Percentiles rank a stretch among this genome's conserved stretches.
phyloP scores from a whole-genome alignment of 2,888 invertebrate species.

The Orthosia gracilis region DNA sequence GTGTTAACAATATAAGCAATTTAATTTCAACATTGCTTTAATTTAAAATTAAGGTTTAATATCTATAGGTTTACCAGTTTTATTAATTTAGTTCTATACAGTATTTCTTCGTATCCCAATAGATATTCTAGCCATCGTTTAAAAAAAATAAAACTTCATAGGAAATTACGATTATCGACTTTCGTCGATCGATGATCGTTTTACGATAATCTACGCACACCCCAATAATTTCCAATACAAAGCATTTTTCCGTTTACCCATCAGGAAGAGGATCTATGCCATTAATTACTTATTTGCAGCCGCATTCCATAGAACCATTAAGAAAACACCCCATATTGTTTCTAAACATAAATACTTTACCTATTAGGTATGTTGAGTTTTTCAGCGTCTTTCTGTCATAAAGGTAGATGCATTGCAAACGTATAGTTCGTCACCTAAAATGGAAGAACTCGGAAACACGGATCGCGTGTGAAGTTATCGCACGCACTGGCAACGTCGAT shows the following conservation, averaged over 20 bases:
- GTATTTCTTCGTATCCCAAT: background rate
- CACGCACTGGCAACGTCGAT: slow-evolving; percentile 57
- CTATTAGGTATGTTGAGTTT: slow-evolving; percentile 1
- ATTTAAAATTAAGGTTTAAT: no score
- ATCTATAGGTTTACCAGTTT: background rate
- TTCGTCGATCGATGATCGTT: no score
- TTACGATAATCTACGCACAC: background rate
- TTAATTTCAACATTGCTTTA: no score
- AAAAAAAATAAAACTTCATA: background rate
- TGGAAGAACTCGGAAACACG: slow-evolving; percentile 64
- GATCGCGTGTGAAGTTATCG: slow-evolving; percentile 61
- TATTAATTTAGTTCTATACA: background rate
- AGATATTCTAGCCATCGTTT: background rate
- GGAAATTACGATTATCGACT: background rate
- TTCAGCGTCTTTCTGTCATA: background rate
- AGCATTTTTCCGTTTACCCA: background rate
- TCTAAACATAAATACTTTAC: background rate
- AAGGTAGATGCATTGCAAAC: background rate
- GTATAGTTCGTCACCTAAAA: slow-evolving; percentile 44
- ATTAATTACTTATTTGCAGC: slow-evolving; percentile 14
- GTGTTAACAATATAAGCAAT: no score
- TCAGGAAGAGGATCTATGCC: slow-evolving; percentile 30
- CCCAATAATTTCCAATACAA: background rate
- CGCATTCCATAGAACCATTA: slow-evolving; percentile 10
- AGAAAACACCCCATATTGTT: slow-evolving; percentile 10